Conservation (phyloP, 1,140 invertebrate genomes). For the Leguminivora glycinivorella region DNA sequence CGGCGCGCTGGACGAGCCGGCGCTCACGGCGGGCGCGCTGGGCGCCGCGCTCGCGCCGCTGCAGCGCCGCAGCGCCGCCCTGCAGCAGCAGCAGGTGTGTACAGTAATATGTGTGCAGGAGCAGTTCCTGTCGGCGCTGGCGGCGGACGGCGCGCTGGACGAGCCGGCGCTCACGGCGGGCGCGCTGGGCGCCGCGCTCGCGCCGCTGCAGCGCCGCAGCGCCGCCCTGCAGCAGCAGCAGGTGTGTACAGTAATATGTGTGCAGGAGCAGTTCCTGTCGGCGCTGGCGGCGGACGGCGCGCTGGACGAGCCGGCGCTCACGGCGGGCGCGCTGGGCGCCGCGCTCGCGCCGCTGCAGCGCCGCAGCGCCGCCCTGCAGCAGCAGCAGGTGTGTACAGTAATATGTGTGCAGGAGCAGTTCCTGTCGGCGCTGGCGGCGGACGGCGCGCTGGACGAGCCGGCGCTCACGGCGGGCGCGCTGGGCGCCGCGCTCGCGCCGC, state of each 20-base stretch:
- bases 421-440: slow-evolving; percentile 87
- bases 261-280: slow-evolving; percentile 87
- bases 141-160: slow-evolving; percentile 91
- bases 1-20: slow-evolving; percentile 93
- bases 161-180: slow-evolving; percentile 90
- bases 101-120: slow-evolving; percentile 74
- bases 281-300: slow-evolving; percentile 91
- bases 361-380: slow-evolving; percentile 86
- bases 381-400: slow-evolving; percentile 82
- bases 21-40: slow-evolving; percentile 87
- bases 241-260: slow-evolving; percentile 68
- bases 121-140: slow-evolving; percentile 88
- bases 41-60: slow-evolving; percentile 90
- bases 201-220: slow-evolving; percentile 88
- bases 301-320: slow-evolving; percentile 92
- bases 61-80: slow-evolving; percentile 88
- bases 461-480: slow-evolving; percentile 88
- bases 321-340: slow-evolving; percentile 87
- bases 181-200: slow-evolving; percentile 88
- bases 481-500: slow-evolving; percentile 87
- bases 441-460: slow-evolving; percentile 94
- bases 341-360: slow-evolving; percentile 91
- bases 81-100: slow-evolving; percentile 85
- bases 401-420: slow-evolving; percentile 83
- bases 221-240: slow-evolving; percentile 88